These are phyloP conservation scores for Zaprionus nigranus DNA, from an alignment of 1,140 invertebrate species.

Conservation along the genomic window DNA sequence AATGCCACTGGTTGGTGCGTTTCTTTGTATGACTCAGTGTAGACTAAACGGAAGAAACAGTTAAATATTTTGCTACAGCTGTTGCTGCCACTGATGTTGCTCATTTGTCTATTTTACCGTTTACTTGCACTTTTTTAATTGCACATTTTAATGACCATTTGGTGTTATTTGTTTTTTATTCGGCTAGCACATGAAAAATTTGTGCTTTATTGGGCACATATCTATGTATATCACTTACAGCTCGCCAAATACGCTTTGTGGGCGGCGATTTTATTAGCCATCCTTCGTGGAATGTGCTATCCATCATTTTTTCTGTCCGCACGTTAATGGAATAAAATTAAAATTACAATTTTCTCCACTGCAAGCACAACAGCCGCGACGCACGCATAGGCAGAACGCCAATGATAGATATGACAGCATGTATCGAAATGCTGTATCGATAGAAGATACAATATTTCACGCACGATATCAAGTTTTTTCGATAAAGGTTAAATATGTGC, in stretches of 20 bases:
- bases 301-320: constrained; percentile 70
- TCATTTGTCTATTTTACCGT: constrained; percentile 42
- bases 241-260: constrained; percentile 93
- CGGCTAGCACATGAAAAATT: constrained; percentile 22
- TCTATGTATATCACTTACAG: constrained; percentile 87
- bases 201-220: constrained; percentile 10
- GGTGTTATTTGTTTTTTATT: constrained; percentile 44
- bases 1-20: constrained; percentile 63
- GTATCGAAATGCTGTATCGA: background rate
- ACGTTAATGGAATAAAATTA: constrained; percentile 14
- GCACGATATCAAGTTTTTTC: background rate
- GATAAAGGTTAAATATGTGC: background rate
- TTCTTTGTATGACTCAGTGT: constrained; percentile 65
- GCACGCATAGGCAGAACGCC: background rate
- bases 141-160: constrained; percentile 55
- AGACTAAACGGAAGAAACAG: constrained; percentile 40
- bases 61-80: constrained; percentile 39
- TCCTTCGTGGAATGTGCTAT: constrained; percentile 91
- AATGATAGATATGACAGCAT: background rate
- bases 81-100: constrained; percentile 17
- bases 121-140: constrained; percentile 33
- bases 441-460: background rate
- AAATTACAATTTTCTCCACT: constrained; percentile 24
- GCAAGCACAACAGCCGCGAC: constrained; percentile 36
- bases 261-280: constrained; percentile 97